phyloP scores from a whole-genome alignment of 2,888 invertebrate genomes.

The Celastrina argiolus region DNA sequence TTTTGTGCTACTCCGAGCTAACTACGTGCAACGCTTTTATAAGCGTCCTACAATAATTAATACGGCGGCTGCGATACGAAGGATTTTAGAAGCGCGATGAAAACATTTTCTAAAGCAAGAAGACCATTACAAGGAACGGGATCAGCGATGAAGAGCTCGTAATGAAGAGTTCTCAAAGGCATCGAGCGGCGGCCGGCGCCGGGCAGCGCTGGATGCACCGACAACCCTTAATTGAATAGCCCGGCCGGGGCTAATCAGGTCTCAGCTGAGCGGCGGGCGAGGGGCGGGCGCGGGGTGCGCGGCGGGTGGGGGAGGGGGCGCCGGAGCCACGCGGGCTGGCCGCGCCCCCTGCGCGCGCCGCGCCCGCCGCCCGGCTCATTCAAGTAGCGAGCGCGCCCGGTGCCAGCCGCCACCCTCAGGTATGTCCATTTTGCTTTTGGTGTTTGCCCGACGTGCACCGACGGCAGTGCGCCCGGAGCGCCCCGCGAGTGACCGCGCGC shows the following conservation, averaged over 20 bases:
- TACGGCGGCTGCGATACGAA: neutral
- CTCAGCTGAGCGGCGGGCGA: constrained; percentile 66
- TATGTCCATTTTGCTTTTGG: constrained; percentile 76
- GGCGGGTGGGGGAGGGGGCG: constrained; percentile 55
- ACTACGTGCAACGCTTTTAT: neutral
- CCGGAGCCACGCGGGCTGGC: constrained; percentile 77
- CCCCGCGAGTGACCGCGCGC: constrained; percentile 60
- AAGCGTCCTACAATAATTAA: neutral
- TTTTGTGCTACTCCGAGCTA: neutral
- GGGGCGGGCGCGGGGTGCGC: constrained; percentile 44
- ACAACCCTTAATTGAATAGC: constrained; percentile 75
- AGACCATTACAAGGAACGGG: constrained; percentile 53
- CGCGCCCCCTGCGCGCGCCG: constrained; percentile 82
- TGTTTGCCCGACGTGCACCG: constrained; percentile 62
- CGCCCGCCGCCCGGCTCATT: constrained; percentile 72
- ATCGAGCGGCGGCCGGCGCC: constrained; percentile 42
- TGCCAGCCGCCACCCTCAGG: constrained; percentile 75
- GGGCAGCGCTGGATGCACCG: constrained; percentile 61
- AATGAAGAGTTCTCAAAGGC: constrained; percentile 65
- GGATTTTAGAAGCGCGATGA: constrained; percentile 12
- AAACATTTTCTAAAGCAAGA: constrained; percentile 23
- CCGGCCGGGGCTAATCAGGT: constrained; percentile 74
- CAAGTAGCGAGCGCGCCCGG: constrained; percentile 74
- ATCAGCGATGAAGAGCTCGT: constrained; percentile 54
- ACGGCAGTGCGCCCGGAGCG: constrained; percentile 55